Conservation (phyloP, 1,140 invertebrate genomes). For the Tribolium castaneum region DNA sequence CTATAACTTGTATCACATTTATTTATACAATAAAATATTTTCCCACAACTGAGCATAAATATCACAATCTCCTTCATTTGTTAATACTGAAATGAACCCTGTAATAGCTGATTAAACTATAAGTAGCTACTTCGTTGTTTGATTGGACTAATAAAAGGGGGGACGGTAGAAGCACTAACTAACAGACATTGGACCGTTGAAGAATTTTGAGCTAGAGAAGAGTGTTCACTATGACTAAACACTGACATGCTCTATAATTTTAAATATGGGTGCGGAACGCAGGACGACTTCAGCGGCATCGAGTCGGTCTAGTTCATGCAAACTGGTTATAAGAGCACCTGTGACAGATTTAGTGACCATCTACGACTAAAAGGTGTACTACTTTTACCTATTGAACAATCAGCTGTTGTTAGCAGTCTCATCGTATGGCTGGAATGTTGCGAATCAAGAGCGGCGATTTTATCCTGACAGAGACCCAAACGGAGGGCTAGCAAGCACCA, state of each 20-base stretch:
- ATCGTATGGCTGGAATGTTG: slow-evolving; percentile 62
- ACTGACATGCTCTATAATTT: slow-evolving; percentile 52
- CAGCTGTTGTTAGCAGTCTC: slow-evolving; percentile 59
- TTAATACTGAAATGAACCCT: slow-evolving; percentile 43
- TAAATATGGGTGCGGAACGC: slow-evolving; percentile 56
- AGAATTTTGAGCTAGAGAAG: slow-evolving; percentile 5
- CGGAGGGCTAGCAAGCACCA: slow-evolving; percentile 85
- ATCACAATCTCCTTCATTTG: slow-evolving; percentile 26
- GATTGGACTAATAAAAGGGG: neutral
- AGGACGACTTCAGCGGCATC: slow-evolving; percentile 60
- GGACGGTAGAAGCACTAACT: slow-evolving; percentile 35
- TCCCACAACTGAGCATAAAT: slow-evolving; percentile 36
- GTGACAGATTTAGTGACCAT: slow-evolving; percentile 39
- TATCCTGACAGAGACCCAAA: slow-evolving; percentile 70
- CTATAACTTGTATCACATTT: slow-evolving; percentile 2
- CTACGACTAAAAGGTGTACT: neutral
- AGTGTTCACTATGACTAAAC: slow-evolving; percentile 13
- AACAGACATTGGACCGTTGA: slow-evolving; percentile 17
- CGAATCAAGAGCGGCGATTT: slow-evolving; percentile 61
- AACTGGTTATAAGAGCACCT: slow-evolving; percentile 60
- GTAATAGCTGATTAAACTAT: slow-evolving; percentile 26
- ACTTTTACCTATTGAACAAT: slow-evolving; percentile 62
- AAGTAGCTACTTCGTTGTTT: neutral
- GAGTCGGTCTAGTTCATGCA: slow-evolving; percentile 59
- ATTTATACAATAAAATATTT: slow-evolving; percentile 40